phyloP scores from a whole-genome alignment of 2,888 invertebrate species.

The Lithophane leautieri region DNA sequence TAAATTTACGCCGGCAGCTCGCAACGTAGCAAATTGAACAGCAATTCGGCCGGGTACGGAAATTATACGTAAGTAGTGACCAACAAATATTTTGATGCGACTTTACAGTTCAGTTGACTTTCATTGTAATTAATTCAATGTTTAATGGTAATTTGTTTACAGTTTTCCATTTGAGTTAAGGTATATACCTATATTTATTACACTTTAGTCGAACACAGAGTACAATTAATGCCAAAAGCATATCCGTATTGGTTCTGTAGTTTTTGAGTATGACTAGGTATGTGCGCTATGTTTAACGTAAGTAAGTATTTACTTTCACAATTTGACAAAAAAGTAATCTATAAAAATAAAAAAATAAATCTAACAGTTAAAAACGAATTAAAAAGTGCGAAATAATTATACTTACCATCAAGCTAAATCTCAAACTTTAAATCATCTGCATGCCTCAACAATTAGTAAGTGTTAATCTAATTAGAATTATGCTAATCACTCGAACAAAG shows the following conservation, averaged over 20 bases:
- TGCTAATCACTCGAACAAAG: constrained; percentile 45
- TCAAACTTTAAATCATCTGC: constrained; percentile 16
- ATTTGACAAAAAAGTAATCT: no score
- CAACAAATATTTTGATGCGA: constrained; percentile 50
- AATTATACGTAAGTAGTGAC: constrained; percentile 48
- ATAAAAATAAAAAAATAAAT: no score
- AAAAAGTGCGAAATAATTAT: no score
- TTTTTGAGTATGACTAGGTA: not conserved
- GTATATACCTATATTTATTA: not conserved
- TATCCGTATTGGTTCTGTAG: not conserved
- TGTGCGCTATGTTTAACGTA: no score
- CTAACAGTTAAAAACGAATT: no score
- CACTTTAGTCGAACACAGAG: not conserved
- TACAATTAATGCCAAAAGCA: not conserved
- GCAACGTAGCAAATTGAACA: constrained; percentile 65
- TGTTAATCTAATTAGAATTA: constrained; percentile 52
- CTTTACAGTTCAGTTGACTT: constrained; percentile 32
- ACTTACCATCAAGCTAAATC: not conserved
- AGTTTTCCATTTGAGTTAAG: not conserved
- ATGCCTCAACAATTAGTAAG: constrained; percentile 25
- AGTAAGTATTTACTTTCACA: no score
- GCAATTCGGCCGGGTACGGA: constrained; percentile 35
- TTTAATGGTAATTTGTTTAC: constrained; percentile 7
- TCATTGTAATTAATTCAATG: constrained; percentile 24
- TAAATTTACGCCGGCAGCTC: constrained; percentile 68